phyloP scores from a whole-genome alignment of 2,113 vertebrate species.

The Microcebus lehilahytsara region DNA sequence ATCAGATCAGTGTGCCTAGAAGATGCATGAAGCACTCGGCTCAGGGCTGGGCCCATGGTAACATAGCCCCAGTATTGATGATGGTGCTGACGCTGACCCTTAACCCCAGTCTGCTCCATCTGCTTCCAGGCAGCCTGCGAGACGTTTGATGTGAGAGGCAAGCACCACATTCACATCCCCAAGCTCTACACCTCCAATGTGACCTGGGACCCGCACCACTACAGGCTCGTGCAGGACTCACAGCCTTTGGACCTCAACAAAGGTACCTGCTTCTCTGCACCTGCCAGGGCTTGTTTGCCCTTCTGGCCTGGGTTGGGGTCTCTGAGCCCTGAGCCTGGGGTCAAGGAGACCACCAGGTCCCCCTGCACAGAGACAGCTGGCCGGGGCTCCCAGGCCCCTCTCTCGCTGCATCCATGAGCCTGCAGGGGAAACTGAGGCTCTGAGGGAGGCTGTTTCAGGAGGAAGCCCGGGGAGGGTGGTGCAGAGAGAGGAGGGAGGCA shows the following conservation, averaged over 20 bases:
- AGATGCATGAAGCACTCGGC: neutral
- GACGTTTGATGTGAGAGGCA: constrained; percentile 82
- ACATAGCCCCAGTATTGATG: fast-evolving
- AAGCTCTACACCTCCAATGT: constrained; percentile 76
- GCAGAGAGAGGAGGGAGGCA: neutral
- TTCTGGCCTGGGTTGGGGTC: neutral
- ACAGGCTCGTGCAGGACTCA: constrained; percentile 80
- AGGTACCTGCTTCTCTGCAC: constrained; percentile 80
- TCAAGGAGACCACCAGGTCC: neutral
- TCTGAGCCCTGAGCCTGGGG: neutral
- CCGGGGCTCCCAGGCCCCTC: neutral
- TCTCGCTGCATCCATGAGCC: neutral
- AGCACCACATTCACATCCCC: constrained; percentile 81
- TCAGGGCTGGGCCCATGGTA: neutral
- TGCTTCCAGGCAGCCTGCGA: constrained; percentile 86
- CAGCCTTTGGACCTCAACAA: constrained; percentile 81
- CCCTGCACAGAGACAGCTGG: neutral
- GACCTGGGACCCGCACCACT: constrained; percentile 83
- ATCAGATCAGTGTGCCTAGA: neutral
- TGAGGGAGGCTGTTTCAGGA: neutral
- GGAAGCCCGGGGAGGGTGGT: neutral
- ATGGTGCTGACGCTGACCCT: fast-evolving
- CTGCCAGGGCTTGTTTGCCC: neutral
- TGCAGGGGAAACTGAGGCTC: neutral
- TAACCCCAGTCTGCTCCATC: neutral